Conservation (phyloP, 2,113 vertebrate genomes). For the Dasyornis broadbenti region DNA sequence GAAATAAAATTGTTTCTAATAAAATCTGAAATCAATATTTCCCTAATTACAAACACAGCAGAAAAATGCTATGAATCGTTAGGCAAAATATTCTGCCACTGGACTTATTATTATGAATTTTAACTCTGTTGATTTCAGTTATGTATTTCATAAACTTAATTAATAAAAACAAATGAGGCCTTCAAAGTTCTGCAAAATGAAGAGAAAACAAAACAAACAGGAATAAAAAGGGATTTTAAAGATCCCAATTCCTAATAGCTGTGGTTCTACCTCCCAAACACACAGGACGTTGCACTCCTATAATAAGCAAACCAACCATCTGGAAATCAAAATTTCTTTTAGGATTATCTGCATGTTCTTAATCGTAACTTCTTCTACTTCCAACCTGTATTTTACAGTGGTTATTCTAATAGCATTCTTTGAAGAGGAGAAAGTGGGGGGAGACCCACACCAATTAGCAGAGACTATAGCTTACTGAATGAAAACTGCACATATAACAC, state of each 20-base stretch:
- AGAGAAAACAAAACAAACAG: not conserved
- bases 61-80: not conserved
- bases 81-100: not conserved
- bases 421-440: not conserved
- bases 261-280: not conserved
- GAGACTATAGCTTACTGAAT: not conserved
- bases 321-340: not conserved
- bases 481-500: not conserved
- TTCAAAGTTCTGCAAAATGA: not conserved
- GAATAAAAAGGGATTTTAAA: not conserved
- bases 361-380: not conserved
- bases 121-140: not conserved
- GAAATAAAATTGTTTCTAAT: not conserved
- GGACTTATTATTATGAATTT: not conserved
- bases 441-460: not conserved
- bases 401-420: not conserved
- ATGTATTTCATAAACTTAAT: not conserved
- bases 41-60: not conserved
- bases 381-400: not conserved
- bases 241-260: not conserved
- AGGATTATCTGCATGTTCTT: not conserved
- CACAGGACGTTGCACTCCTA: not conserved
- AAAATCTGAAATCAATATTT: not conserved
- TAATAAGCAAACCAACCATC: not conserved
- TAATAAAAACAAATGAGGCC: not conserved